Evolutionary conservation across 2,888 invertebrate species (phyloP).

Genomic region (Leistus spinibarbis): DNA sequence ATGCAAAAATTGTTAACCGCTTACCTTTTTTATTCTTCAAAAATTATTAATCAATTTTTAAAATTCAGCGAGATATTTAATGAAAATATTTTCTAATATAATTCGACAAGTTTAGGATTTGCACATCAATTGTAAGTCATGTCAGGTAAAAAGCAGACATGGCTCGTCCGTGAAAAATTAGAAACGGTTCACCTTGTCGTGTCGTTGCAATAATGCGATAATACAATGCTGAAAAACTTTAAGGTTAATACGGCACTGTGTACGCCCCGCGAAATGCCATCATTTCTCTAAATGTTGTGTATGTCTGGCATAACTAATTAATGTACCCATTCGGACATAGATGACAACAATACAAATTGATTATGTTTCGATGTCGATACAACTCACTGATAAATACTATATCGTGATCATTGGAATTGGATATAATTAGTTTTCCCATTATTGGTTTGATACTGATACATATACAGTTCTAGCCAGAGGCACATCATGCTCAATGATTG

Average conservation of each 20-base stretch:
- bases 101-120: neutral
- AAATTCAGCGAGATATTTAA: too few species aligned
- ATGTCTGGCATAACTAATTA: constrained; percentile 31
- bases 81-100: neutral
- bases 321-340: constrained; percentile 18
- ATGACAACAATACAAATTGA: constrained; percentile 34
- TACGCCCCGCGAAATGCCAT: constrained; percentile 19
- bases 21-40: too few species aligned
- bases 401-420: neutral
- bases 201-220: constrained; percentile 1
- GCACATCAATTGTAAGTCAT: neutral
- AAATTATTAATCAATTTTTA: too few species aligned
- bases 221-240: neutral
- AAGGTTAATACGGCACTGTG: constrained; percentile 26
- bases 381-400: neutral
- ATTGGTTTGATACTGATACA: neutral
- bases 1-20: too few species aligned
- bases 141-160: neutral
- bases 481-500: too few species aligned
- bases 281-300: constrained; percentile 19
- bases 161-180: constrained; percentile 24
- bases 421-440: neutral
- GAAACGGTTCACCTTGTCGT: constrained; percentile 34
- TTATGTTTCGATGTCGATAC: constrained; percentile 7
- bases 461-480: too few species aligned